phyloP scores from a whole-genome alignment of 2,888 invertebrate genomes.

The Drosophila ochracea region DNA sequence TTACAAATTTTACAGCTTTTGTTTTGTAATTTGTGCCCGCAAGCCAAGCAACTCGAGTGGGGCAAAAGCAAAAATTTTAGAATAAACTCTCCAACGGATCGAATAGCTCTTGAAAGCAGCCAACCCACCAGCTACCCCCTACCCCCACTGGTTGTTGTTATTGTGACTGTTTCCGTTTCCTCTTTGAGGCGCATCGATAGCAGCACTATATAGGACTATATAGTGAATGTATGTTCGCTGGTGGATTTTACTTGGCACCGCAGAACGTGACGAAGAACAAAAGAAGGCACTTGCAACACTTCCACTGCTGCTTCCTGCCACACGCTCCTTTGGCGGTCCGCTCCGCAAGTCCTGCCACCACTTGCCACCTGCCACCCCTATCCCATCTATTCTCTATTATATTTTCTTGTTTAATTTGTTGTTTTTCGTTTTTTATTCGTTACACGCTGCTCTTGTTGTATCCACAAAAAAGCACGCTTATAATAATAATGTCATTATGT shows the following conservation, averaged over 20 bases:
- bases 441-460: conserved; percentile 64
- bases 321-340: conserved; percentile 38
- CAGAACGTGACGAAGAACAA: conserved; percentile 84
- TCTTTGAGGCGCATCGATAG: conserved; percentile 41
- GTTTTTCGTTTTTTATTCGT: conserved; percentile 20
- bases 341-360: conserved; percentile 7
- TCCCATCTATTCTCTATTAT: neutral
- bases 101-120: conserved; percentile 60
- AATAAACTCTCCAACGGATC: conserved; percentile 62
- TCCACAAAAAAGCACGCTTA: conserved; percentile 81
- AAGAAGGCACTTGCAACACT: conserved; percentile 83
- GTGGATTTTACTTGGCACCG: conserved; percentile 66
- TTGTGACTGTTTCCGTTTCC: conserved; percentile 75
- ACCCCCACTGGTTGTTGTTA: conserved; percentile 25
- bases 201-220: conserved; percentile 8
- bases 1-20: conserved; percentile 69
- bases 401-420: neutral
- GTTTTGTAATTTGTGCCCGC: conserved; percentile 70
- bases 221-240: conserved; percentile 32
- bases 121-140: neutral
- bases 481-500: conserved; percentile 76
- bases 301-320: conserved; percentile 71
- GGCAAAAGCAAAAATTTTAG: conserved; percentile 34
- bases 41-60: conserved; percentile 47
- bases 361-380: neutral